Conservation (phyloP, 2,888 invertebrate genomes). For the Coleophora deauratella region DNA sequence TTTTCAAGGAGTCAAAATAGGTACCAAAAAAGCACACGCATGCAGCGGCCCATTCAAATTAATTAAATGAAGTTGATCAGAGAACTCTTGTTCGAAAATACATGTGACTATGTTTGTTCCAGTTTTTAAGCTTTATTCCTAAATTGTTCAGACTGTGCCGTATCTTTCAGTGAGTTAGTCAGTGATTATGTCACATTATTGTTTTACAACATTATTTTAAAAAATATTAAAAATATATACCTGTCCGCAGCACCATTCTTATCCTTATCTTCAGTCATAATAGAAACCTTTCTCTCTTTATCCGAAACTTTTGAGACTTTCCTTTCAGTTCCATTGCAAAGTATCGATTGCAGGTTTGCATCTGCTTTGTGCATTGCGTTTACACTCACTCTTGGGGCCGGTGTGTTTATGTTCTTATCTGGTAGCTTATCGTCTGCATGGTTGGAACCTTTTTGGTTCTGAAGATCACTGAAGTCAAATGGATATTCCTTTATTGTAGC, state of each 20-base stretch:
- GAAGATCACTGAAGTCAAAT: slow-evolving; percentile 18
- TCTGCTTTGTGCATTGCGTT: background rate
- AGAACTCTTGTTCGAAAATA: no score
- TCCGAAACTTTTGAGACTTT: slow-evolving; percentile 40
- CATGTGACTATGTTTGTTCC: no score
- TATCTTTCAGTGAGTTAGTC: no score
- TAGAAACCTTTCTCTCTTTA: slow-evolving; percentile 45
- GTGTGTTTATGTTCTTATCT: background rate
- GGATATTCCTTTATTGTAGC: slow-evolving; percentile 23
- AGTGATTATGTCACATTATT: no score
- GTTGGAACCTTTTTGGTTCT: background rate
- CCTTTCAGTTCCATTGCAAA: slow-evolving; percentile 2
- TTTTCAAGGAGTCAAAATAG: no score
- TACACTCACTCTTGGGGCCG: background rate
- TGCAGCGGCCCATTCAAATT: no score
- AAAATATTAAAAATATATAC: background rate
- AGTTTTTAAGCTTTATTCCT: no score
- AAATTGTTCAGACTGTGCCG: no score
- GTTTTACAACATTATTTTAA: no score
- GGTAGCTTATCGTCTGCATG: background rate
- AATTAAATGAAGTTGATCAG: no score
- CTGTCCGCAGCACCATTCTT: slow-evolving; percentile 20
- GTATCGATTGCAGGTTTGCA: slow-evolving; percentile 3
- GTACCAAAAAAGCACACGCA: no score
- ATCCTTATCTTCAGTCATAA: slow-evolving; percentile 45